Conservation (phyloP, 2,888 invertebrate genomes). For the Lacanobia oleracea region DNA sequence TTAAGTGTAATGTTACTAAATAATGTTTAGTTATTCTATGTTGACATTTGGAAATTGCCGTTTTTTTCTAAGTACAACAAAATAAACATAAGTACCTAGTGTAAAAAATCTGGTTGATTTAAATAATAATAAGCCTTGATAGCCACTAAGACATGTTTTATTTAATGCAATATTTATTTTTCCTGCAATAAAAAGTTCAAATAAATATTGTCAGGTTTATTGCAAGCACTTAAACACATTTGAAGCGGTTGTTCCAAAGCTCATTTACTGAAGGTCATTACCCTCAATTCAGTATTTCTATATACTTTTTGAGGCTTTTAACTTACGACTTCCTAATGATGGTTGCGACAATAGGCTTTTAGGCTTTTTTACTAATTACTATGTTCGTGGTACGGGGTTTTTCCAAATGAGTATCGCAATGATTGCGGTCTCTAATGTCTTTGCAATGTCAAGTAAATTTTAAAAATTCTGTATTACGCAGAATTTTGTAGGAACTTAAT, state of each 20-base stretch:
- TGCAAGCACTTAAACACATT: constrained; percentile 12
- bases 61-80: no score
- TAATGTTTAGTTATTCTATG: not conserved
- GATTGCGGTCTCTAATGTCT: not conserved
- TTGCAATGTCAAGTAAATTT: not conserved
- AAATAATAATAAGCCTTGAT: not conserved
- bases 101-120: not conserved
- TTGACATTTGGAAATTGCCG: not conserved
- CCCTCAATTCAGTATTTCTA: constrained; percentile 18
- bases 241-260: constrained; percentile 7
- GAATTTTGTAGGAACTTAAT: not conserved
- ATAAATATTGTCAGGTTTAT: not conserved
- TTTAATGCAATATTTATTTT: not conserved
- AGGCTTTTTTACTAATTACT: constrained; percentile 8
- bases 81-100: not conserved
- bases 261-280: constrained; percentile 20
- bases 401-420: constrained; percentile 2
- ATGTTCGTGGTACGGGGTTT: constrained; percentile 7
- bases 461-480: not conserved
- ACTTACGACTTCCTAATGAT: constrained; percentile 22
- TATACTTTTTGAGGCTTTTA: constrained; percentile 41
- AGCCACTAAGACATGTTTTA: not conserved
- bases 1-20: not conserved
- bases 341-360: constrained; percentile 40
- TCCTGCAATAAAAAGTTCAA: not conserved